Conservation (phyloP, 35 echinoderm and acorn worm genomes). For the Apostichopus californicus region DNA sequence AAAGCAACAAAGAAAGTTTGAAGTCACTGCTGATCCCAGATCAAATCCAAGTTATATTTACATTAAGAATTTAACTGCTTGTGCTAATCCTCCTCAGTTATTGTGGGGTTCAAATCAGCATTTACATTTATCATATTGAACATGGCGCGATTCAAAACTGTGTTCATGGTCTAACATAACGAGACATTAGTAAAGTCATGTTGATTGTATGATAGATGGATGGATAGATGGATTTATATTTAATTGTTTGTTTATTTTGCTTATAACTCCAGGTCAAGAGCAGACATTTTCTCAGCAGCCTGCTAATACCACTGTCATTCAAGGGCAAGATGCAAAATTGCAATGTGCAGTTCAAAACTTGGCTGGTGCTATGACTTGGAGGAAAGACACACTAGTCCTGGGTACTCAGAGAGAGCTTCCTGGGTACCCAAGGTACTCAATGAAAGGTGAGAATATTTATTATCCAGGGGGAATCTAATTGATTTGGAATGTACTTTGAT, state of each 20-base stretch:
- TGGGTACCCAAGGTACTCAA: conserved; percentile 71
- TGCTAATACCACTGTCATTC: conserved; percentile 74
- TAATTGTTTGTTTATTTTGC: not conserved
- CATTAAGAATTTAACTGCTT: too few species aligned
- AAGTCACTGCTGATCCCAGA: too few species aligned
- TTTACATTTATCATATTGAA: too few species aligned
- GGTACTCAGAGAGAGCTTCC: conserved; percentile 66
- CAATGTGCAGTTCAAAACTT: conserved; percentile 70
- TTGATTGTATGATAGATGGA: not conserved
- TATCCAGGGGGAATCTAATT: too few species aligned
- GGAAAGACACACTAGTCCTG: conserved; percentile 42
- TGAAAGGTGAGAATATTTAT: conserved; percentile 60
- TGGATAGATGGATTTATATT: not conserved
- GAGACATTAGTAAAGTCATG: not conserved
- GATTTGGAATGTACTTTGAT: too few species aligned
- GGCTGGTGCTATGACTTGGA: conserved; percentile 50
- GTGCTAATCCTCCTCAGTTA: too few species aligned
- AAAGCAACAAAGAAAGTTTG: too few species aligned
- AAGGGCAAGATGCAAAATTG: conserved; percentile 69
- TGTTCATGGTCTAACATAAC: too few species aligned
- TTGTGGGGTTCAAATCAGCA: too few species aligned
- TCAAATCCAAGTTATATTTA: too few species aligned
- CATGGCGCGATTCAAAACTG: too few species aligned
- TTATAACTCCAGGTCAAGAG: conserved; percentile 59
- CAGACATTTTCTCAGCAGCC: conserved; percentile 74